Conservation (phyloP, 2,888 invertebrate species). For the Palloptera scutellata region DNA sequence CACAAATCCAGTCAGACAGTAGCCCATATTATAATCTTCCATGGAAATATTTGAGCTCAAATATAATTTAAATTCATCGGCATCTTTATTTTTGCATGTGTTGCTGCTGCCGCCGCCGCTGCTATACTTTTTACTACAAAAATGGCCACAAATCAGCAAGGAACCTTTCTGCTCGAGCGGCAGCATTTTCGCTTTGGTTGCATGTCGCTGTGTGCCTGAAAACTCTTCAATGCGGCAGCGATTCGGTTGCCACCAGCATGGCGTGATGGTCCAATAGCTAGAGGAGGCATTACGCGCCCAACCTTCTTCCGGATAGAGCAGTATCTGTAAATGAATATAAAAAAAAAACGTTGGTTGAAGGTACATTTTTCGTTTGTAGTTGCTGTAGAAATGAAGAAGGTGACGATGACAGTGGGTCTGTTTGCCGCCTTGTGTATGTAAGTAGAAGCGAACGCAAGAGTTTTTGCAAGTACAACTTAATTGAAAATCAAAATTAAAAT, state of each 20-base stretch:
- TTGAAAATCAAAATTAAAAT: conserved; percentile 57
- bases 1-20: conserved; percentile 86
- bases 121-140: conserved; percentile 43
- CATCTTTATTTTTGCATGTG: conserved; percentile 37
- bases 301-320: conserved; percentile 86
- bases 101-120: conserved; percentile 22
- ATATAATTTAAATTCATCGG: conserved; percentile 78
- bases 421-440: too few relatives aligned
- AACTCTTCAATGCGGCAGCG: conserved; percentile 86
- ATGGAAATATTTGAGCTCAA: conserved; percentile 85
- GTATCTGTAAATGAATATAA: conserved; percentile 68
- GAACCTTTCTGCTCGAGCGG: conserved; percentile 78
- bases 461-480: conserved; percentile 44
- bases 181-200: conserved; percentile 81
- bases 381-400: too few relatives aligned
- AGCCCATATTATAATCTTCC: conserved; percentile 89
- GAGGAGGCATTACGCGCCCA: conserved; percentile 88
- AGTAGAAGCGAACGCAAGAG: conserved; percentile 1
- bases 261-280: conserved; percentile 86
- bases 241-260: conserved; percentile 86
- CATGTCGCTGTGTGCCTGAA: conserved; percentile 69
- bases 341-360: conserved; percentile 16
- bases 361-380: too few relatives aligned
- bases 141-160: conserved; percentile 79
- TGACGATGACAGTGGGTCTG: too few relatives aligned